Base-by-base conservation (phyloP, 2,797 vertebrate species). In the Acropternis orthonyx region DNA sequence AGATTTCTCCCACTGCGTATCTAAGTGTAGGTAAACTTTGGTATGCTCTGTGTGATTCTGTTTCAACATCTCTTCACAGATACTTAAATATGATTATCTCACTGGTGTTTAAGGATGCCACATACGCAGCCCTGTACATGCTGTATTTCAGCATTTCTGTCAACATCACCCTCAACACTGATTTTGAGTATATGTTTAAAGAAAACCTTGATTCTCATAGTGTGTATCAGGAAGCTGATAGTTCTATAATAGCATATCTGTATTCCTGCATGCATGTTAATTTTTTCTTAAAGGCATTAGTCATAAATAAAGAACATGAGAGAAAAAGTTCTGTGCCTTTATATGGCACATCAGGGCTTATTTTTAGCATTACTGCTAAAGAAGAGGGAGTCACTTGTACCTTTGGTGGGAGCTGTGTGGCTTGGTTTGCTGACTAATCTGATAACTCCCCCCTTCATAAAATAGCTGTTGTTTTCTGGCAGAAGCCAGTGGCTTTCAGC, bases 381-480 rank as follows among this genome's bases (percentile, higher is more conserved):
- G 89, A 85, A 92, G 79, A 89, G 93, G 87, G 81, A 85, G 24
- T 41, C 2, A 9, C 80, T 92, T 59, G 95, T 94, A 92, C 76
- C 88, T 95, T 88, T 28, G 23, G 78, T 4, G 14, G 84, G 58
- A 76, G 84, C 14, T 68, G n/a, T 1, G 58, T 1, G 1, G 62
- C 80, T 23, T 4, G 68, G 46, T 91, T 89, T 91, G 94, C 88
- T 93, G 92, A 87, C 89, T 93, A 85, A 89, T 89, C 54, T 54
- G 58, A 52, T 67, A 51, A 44, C 71, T 81, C 52, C 73, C 76
- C 41, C 22, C 41, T 87, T 22, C 59, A 79, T 93, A 28, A 89
- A 75, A 94, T 89, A 66, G 89, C 86, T 83, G 77, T 85, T 93
- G 92, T 95, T 85, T 91, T 28, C 63, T 56, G 78, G 78, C 85